phyloP scores from a whole-genome alignment of 2,888 invertebrate genomes.

The Diaphora mendica region DNA sequence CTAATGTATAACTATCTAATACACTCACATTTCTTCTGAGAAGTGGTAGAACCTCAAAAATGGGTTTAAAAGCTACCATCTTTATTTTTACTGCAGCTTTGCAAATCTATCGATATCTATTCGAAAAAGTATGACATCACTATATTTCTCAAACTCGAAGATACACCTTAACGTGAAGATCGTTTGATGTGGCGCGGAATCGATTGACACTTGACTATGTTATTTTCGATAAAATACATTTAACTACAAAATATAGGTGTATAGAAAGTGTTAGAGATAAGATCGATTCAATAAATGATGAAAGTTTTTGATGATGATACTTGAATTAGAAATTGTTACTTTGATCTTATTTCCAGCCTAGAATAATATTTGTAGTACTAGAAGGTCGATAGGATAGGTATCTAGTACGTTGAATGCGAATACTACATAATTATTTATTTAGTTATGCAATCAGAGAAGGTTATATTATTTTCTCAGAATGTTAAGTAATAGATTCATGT shows the following conservation, averaged over 20 bases:
- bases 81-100: not conserved
- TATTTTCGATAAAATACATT: slow-evolving; percentile 32
- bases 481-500: too few species aligned
- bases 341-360: not conserved
- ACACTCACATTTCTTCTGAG: too few species aligned
- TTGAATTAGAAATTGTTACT: not conserved
- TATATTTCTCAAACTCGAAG: slow-evolving; percentile 35
- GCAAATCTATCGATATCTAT: not conserved
- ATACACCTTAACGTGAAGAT: slow-evolving; percentile 34
- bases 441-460: too few species aligned
- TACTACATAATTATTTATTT: too few species aligned
- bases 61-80: too few species aligned
- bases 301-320: not conserved
- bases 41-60: too few species aligned
- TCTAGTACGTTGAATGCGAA: too few species aligned
- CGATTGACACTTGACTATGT: slow-evolving; percentile 34
- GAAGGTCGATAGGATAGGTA: not conserved
- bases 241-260: not conserved
- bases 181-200: slow-evolving; percentile 39
- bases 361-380: not conserved
- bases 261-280: slow-evolving; percentile 16
- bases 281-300: not conserved
- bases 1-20: too few species aligned
- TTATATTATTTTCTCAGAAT: too few species aligned
- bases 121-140: slow-evolving; percentile 18